Percentiles rank a stretch among this genome's conserved stretches.
phyloP scores from a whole-genome alignment of 2,797 vertebrate species.

The Jordanella pulchra region DNA sequence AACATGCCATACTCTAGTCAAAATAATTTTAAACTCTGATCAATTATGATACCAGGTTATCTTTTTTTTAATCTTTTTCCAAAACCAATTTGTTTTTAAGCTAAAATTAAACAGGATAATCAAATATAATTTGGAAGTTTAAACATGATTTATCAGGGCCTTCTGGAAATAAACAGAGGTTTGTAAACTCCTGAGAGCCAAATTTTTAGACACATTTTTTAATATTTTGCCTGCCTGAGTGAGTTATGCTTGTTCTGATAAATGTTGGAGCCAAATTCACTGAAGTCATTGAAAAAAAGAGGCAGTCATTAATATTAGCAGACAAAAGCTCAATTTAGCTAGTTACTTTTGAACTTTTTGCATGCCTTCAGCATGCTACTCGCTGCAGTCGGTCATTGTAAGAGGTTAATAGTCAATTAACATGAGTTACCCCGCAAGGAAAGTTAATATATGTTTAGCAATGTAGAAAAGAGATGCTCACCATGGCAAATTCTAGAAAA shows the following conservation, averaged over 20 bases:
- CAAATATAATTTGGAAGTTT: neutral
- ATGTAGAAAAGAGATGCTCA: constrained; percentile 1
- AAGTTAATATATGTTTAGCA: constrained; percentile 11
- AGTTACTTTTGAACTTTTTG: constrained; percentile 23
- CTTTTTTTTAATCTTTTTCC: neutral
- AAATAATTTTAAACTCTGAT: neutral
- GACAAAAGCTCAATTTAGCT: constrained; percentile 2
- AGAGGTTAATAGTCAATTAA: constrained; percentile 58
- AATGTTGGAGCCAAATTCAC: neutral
- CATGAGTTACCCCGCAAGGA: constrained; percentile 28
- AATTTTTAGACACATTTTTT: neutral
- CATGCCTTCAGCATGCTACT: constrained; percentile 14
- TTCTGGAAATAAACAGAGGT: neutral
- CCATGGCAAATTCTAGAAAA: neutral
- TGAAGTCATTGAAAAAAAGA: neutral
- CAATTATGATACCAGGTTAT: neutral
- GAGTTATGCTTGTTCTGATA: neutral
- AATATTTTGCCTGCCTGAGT: neutral
- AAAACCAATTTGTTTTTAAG: neutral
- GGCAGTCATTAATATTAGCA: constrained; percentile 8
- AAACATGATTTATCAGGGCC: neutral
- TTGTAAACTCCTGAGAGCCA: neutral
- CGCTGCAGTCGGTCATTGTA: constrained; percentile 26
- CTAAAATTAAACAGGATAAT: neutral
- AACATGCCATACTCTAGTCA: neutral